These are phyloP conservation scores for Colinus virginianus DNA, from an alignment of 2,113 vertebrate genomes.

Conservation along the genomic window DNA sequence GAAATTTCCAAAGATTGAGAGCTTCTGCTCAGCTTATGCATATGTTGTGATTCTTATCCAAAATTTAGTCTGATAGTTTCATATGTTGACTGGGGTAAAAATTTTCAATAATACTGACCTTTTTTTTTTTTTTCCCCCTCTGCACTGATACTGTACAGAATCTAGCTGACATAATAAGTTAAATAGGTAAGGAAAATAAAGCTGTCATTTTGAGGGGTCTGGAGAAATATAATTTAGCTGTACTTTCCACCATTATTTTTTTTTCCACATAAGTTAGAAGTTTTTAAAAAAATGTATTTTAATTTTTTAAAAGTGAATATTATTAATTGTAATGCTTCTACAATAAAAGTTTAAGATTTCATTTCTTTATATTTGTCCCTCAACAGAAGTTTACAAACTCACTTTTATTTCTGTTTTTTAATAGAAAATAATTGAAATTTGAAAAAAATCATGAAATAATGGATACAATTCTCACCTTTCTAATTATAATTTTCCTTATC, in stretches of 20 bases:
- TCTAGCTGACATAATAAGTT: neutral
- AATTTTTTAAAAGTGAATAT: neutral
- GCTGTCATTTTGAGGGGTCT: neutral
- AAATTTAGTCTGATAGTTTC: neutral
- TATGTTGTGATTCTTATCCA: neutral
- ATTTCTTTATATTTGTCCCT: neutral
- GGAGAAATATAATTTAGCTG: fast-evolving
- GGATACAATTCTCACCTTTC: fast-evolving
- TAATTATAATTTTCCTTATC: neutral
- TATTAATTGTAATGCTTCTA: neutral
- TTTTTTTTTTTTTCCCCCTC: neutral
- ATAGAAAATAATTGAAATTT: neutral
- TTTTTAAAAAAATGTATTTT: neutral
- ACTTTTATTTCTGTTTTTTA: neutral
- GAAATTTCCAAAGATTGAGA: neutral
- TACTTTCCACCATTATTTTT: neutral
- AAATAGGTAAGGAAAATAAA: neutral
- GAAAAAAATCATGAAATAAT: fast-evolving
- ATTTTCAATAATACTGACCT: neutral
- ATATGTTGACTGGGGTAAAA: neutral
- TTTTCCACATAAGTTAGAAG: neutral
- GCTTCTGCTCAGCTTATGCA: neutral
- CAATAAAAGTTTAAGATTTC: neutral
- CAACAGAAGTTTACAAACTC: neutral
- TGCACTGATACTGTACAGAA: neutral